These are phyloP conservation scores for Aricia artaxerxes DNA, from an alignment of 2,888 invertebrate species.

Conservation along the genomic window DNA sequence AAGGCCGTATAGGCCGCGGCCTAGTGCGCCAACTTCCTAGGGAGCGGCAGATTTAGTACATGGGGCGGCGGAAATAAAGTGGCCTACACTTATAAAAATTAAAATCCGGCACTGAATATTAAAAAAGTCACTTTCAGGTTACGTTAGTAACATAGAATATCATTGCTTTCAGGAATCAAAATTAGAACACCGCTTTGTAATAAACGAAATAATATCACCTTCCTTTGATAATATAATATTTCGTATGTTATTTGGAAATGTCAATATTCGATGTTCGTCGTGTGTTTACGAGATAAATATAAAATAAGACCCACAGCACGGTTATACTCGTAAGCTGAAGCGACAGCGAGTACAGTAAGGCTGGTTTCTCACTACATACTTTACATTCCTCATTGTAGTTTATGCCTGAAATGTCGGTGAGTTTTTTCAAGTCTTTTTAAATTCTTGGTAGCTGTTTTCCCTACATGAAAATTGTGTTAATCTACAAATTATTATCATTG, in stretches of 20 bases:
- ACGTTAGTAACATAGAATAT: too few relatives aligned
- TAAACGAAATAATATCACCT: slow-evolving; percentile 8
- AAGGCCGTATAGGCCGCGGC: too few relatives aligned
- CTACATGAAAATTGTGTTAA: too few relatives aligned
- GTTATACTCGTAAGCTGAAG: not conserved
- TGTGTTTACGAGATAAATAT: slow-evolving; percentile 32
- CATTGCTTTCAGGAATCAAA: not conserved
- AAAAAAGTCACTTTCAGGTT: not conserved
- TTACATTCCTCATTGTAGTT: too few relatives aligned
- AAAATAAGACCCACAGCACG: slow-evolving; percentile 21
- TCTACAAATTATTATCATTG: too few relatives aligned
- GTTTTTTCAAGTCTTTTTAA: not conserved
- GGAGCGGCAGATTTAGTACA: too few relatives aligned
- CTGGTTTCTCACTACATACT: not conserved
- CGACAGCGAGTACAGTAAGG: not conserved
- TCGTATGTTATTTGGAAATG: slow-evolving; percentile 15
- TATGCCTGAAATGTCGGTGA: too few relatives aligned
- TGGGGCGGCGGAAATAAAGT: too few relatives aligned
- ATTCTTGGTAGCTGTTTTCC: too few relatives aligned
- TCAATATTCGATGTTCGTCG: slow-evolving; percentile 30
- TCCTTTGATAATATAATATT: slow-evolving; percentile 17
- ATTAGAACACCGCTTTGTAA: not conserved
- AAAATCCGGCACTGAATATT: not conserved
- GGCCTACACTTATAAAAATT: too few relatives aligned
- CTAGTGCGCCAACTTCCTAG: too few relatives aligned